Conservation (phyloP, 1,140 invertebrate species). For the Temnothorax longispinosus region DNA sequence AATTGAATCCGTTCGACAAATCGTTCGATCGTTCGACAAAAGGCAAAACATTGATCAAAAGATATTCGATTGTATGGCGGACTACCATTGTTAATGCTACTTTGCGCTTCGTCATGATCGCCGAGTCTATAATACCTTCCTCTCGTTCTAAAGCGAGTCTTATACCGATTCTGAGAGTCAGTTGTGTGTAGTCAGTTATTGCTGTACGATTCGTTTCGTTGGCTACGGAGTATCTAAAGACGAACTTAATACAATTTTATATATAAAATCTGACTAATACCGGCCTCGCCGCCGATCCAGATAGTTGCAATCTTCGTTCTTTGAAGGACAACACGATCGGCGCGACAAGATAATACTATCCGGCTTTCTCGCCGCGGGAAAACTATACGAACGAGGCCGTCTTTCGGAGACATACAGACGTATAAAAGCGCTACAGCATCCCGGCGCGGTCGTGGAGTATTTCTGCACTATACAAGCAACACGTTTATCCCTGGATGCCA, state of each 20-base stretch:
- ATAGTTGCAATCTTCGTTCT: background rate
- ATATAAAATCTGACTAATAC: no score
- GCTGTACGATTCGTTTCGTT: no score
- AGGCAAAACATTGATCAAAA: background rate
- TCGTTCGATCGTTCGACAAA: background rate
- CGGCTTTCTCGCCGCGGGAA: background rate
- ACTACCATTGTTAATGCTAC: background rate
- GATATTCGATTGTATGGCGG: background rate
- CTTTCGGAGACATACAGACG: conserved; percentile 35
- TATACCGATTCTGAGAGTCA: background rate
- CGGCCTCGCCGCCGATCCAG: no score
- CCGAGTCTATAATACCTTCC: background rate
- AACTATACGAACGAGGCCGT: conserved; percentile 5
- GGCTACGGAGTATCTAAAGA: no score
- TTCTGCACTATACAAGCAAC: conserved; percentile 70
- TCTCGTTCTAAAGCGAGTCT: conserved; percentile 1
- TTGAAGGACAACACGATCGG: conserved; percentile 8
- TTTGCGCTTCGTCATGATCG: conserved; percentile 25
- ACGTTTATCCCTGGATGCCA: conserved; percentile 57
- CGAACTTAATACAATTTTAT: no score
- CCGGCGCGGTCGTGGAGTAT: conserved; percentile 40
- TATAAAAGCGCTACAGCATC: conserved; percentile 53
- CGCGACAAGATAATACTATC: background rate
- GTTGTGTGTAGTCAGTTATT: no score
- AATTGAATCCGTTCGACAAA: background rate